These are phyloP conservation scores for Acanthis flammea DNA, from an alignment of 2,797 vertebrate species.

Conservation along the genomic window DNA sequence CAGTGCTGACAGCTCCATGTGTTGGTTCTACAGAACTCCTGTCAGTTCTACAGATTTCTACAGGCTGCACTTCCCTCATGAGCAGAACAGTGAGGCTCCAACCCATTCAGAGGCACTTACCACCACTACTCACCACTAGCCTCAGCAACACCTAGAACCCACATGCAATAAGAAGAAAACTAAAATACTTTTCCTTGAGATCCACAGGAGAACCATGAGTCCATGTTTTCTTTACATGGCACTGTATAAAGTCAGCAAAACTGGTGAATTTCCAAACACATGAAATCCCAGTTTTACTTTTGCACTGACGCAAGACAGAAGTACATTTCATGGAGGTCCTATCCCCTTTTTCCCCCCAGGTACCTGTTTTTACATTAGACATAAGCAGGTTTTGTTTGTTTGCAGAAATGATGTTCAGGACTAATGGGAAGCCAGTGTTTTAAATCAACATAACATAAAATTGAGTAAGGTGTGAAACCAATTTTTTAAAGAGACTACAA, in stretches of 20 bases:
- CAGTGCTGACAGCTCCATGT: fast-evolving
- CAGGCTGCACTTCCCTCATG: not conserved
- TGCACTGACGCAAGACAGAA: not conserved
- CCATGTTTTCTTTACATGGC: not conserved
- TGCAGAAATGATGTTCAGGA: not conserved
- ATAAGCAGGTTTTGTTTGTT: not conserved
- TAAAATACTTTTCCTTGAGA: not conserved
- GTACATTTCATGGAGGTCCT: not conserved
- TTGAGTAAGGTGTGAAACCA: not conserved
- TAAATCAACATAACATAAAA: not conserved
- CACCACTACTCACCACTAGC: not conserved
- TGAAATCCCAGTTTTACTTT: not conserved
- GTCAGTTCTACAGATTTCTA: not conserved
- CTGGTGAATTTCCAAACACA: not conserved
- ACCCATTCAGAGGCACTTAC: not conserved
- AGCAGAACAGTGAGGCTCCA: not conserved
- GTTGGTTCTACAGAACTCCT: not conserved
- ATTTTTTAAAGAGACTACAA: not conserved
- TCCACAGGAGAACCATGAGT: not conserved
- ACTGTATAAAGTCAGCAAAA: not conserved
- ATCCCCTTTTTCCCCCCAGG: not conserved
- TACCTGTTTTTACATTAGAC: not conserved
- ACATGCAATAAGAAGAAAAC: not conserved
- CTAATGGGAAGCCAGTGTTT: not conserved
- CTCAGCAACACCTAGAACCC: not conserved